A percentile compares a stretch with the other conserved stretches of the same genome.
phyloP scores from a whole-genome alignment of 2,888 invertebrate species.

The Melangyna quadrimaculata region DNA sequence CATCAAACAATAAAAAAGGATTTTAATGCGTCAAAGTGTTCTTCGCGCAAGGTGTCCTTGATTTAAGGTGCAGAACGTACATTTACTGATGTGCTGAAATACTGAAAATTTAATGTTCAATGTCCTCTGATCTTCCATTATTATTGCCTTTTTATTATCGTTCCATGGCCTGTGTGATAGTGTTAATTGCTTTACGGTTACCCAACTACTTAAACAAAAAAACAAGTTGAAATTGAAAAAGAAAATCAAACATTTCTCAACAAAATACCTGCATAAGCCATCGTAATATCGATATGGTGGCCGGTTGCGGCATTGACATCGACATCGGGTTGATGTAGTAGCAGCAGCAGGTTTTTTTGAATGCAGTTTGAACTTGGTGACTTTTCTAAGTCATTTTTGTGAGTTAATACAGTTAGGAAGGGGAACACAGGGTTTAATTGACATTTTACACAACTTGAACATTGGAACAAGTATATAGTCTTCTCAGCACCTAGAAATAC shows the following conservation, averaged over 20 bases:
- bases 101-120: background rate
- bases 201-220: slow-evolving; percentile 28
- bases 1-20: slow-evolving; percentile 56
- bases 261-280: background rate
- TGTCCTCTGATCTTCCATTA: slow-evolving; percentile 25
- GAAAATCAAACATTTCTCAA: background rate
- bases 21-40: slow-evolving; percentile 46
- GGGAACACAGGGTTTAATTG: background rate
- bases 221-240: background rate
- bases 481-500: slow-evolving; percentile 21
- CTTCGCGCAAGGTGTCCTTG: slow-evolving; percentile 55
- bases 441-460: background rate
- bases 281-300: background rate
- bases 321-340: too few relatives aligned
- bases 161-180: slow-evolving; percentile 28
- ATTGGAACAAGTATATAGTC: slow-evolving; percentile 1
- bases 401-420: background rate
- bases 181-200: slow-evolving; percentile 67
- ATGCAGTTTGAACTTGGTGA: slow-evolving; percentile 22
- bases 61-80: slow-evolving; percentile 18
- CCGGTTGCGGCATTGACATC: background rate
- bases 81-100: background rate
- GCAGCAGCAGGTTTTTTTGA: slow-evolving; percentile 9
- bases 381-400: slow-evolving; percentile 25
- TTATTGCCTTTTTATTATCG: slow-evolving; percentile 26